These are phyloP conservation scores for Neoniphon sammara DNA, from an alignment of 2,797 vertebrate species.

Conservation along the genomic window DNA sequence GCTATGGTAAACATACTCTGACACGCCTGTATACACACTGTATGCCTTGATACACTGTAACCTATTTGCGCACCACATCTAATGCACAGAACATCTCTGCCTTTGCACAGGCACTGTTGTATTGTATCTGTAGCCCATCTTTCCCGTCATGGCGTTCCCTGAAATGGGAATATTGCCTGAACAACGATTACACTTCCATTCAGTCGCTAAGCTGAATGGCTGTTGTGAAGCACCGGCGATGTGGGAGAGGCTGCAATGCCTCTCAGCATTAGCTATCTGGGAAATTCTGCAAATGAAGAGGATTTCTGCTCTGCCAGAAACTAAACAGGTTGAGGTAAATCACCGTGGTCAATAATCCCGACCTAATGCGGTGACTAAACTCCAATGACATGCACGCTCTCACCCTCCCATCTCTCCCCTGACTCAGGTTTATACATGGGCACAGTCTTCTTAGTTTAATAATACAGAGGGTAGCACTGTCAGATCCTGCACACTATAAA, in stretches of 20 bases:
- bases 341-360: slow-evolving; percentile 64
- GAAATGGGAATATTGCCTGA: slow-evolving; percentile 47
- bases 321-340: slow-evolving; percentile 62
- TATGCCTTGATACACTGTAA: slow-evolving; percentile 12
- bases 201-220: slow-evolving; percentile 51
- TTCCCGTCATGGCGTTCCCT: slow-evolving; percentile 29
- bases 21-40: slow-evolving; percentile 18
- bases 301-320: slow-evolving; percentile 61
- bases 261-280: slow-evolving; percentile 60
- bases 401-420: slow-evolving; percentile 24
- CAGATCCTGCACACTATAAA: slow-evolving; percentile 1
- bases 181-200: slow-evolving; percentile 61
- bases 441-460: slow-evolving; percentile 10
- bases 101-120: slow-evolving; percentile 2
- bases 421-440: slow-evolving; percentile 17
- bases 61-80: slow-evolving; percentile 36
- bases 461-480: not conserved
- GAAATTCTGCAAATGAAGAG: slow-evolving; percentile 70
- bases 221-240: slow-evolving; percentile 45
- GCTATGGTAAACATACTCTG: slow-evolving; percentile 33
- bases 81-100: slow-evolving; percentile 19
- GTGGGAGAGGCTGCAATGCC: slow-evolving; percentile 42
- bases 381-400: slow-evolving; percentile 39
- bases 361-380: slow-evolving; percentile 54
- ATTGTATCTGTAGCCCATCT: slow-evolving; percentile 13